These are phyloP conservation scores for Alaudala cheleensis DNA, from an alignment of 2,113 vertebrate genomes.

Conservation along the genomic window DNA sequence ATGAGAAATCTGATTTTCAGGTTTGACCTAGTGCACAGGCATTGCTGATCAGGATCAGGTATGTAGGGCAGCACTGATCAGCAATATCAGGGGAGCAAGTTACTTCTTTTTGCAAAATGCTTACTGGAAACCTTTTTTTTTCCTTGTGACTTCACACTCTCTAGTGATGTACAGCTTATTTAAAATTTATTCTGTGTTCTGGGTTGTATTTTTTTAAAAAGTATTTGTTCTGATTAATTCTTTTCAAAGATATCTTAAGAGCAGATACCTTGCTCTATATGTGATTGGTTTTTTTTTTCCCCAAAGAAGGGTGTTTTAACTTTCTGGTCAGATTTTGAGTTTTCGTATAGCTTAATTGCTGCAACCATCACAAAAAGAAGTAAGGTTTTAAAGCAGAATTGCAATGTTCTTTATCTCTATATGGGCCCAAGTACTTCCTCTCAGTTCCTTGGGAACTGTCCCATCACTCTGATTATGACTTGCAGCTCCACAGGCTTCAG, in stretches of 20 bases:
- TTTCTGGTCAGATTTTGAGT: not conserved
- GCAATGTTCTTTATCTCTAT: not conserved
- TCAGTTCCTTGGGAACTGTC: not conserved
- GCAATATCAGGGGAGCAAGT: not conserved
- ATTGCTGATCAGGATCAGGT: not conserved
- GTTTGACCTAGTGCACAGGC: not conserved
- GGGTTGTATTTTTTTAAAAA: rapidly evolving
- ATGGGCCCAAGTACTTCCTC: not conserved
- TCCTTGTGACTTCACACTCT: too few relatives aligned
- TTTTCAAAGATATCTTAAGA: not conserved
- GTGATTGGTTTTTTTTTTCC: not conserved
- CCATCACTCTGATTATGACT: not conserved
- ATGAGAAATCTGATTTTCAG: not conserved
- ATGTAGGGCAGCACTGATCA: not conserved
- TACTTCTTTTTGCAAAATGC: not conserved
- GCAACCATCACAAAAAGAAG: not conserved
- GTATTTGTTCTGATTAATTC: not conserved
- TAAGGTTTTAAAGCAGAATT: not conserved
- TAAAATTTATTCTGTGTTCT: not conserved
- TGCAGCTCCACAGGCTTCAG: not conserved
- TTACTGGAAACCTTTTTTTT: not conserved
- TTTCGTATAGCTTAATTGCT: not conserved
- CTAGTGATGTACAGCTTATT: too few relatives aligned
- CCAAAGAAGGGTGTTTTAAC: not conserved
- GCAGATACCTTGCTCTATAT: not conserved